Evolutionary conservation across 2,888 invertebrate species (phyloP).

Genomic region (Busseola fusca): DNA sequence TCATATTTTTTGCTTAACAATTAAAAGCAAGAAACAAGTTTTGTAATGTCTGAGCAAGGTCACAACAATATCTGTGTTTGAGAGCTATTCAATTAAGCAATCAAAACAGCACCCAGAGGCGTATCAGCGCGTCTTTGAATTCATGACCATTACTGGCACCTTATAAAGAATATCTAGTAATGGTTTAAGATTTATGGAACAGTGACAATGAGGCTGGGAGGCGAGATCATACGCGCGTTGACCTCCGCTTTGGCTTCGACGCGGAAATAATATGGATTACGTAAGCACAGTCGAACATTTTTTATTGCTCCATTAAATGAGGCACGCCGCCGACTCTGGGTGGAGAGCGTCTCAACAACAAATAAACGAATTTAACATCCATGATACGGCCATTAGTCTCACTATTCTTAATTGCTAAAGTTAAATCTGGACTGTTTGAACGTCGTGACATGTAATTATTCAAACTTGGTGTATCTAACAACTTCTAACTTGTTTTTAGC

Average conservation of each 20-base stretch:
- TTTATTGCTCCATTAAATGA: conserved; percentile 88
- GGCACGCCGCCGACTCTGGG: conserved; percentile 84
- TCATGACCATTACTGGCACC: conserved; percentile 40
- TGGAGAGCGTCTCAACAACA: conserved; percentile 81
- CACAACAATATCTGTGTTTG: conserved; percentile 31
- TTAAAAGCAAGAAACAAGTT: conserved; percentile 46
- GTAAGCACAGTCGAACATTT: conserved; percentile 88
- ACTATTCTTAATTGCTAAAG: conserved; percentile 77
- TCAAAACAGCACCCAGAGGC: conserved; percentile 34
- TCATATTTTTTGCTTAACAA: conserved; percentile 45
- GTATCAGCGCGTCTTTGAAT: conserved; percentile 30
- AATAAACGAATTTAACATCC: conserved; percentile 80
- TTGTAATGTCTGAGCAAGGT: conserved; percentile 45
- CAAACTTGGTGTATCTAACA: conserved; percentile 55
- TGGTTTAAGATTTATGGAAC: conserved; percentile 58
- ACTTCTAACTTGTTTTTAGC: conserved; percentile 42
- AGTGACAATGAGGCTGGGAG: conserved; percentile 63
- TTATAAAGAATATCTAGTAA: conserved; percentile 44
- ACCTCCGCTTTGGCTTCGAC: conserved; percentile 81
- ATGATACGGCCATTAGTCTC: conserved; percentile 78
- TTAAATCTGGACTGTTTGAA: conserved; percentile 72
- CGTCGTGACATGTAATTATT: conserved; percentile 66
- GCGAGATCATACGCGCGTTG: conserved; percentile 79
- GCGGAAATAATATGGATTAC: conserved; percentile 88
- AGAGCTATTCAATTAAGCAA: conserved; percentile 45